Evolutionary conservation across 2,797 vertebrate genomes (phyloP).

Genomic region (Etheostoma perlongum): DNA sequence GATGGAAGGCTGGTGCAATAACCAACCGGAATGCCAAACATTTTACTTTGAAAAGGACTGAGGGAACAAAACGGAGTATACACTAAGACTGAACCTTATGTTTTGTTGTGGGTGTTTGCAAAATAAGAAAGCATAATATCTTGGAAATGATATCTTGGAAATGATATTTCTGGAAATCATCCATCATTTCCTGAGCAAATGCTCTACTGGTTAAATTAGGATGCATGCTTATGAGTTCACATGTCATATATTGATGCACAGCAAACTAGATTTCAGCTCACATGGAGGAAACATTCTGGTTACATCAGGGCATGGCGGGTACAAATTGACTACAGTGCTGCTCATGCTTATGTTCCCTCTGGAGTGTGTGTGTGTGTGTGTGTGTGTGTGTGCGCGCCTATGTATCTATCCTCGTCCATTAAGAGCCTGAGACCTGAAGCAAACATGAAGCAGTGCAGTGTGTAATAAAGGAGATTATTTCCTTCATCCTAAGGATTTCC

Average conservation of each 20-base stretch:
- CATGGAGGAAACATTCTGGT: slow-evolving; percentile 47
- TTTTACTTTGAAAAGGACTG: not conserved
- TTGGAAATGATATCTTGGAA: slow-evolving; percentile 2
- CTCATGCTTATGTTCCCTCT: slow-evolving; percentile 54
- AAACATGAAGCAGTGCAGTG: slow-evolving; percentile 36
- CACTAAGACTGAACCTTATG: not conserved
- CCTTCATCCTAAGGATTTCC: slow-evolving; percentile 61
- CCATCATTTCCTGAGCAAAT: not conserved
- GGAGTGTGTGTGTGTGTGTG: slow-evolving; percentile 22
- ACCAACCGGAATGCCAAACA: slow-evolving; percentile 49
- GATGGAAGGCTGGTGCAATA: slow-evolving; percentile 22
- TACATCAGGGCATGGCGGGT: slow-evolving; percentile 57
- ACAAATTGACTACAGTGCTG: slow-evolving; percentile 56
- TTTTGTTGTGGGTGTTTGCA: not conserved
- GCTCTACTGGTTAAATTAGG: slow-evolving; percentile 8
- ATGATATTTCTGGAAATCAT: not conserved
- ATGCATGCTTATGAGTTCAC: slow-evolving; percentile 33
- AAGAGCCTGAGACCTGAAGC: slow-evolving; percentile 55
- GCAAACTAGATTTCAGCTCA: slow-evolving; percentile 47
- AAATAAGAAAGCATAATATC: slow-evolving; percentile 27
- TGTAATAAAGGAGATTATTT: slow-evolving; percentile 69
- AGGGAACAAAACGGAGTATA: slow-evolving; percentile 1
- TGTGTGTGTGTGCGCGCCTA: slow-evolving; percentile 4
- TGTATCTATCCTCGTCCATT: slow-evolving; percentile 62
- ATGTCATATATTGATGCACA: slow-evolving; percentile 30